Conservation (phyloP, 1,140 invertebrate genomes). For the Euschistus heros region DNA sequence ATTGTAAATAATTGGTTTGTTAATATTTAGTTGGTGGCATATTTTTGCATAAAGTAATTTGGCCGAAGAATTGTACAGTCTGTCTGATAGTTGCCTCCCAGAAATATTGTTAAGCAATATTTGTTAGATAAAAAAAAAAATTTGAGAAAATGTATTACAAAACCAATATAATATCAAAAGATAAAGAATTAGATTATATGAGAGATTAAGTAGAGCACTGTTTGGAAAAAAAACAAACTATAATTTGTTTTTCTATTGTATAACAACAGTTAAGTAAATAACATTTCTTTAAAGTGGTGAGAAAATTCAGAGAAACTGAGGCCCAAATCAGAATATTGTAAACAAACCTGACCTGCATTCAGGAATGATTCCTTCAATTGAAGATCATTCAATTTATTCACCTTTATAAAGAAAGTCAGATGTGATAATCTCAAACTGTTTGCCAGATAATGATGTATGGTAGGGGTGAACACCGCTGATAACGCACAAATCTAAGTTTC, state of each 20-base stretch:
- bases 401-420: background rate
- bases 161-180: conserved; percentile 13
- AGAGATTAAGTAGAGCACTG: conserved; percentile 24
- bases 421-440: conserved; percentile 13
- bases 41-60: background rate
- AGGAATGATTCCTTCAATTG: background rate
- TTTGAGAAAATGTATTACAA: conserved; percentile 11
- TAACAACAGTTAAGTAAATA: conserved; percentile 5
- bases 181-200: conserved; percentile 24
- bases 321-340: conserved; percentile 7
- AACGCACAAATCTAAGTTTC: conserved; percentile 9
- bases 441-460: background rate
- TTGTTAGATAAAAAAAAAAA: conserved; percentile 17
- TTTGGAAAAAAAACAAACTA: conserved; percentile 8
- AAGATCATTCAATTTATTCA: background rate
- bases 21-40: too few species aligned
- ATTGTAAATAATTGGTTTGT: too few species aligned
- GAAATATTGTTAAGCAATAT: conserved; percentile 15
- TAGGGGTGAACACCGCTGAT: conserved; percentile 6
- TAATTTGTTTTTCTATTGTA: conserved; percentile 22
- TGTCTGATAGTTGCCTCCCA: conserved; percentile 23
- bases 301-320: conserved; percentile 4
- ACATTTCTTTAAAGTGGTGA: conserved; percentile 18
- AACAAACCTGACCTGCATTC: background rate
- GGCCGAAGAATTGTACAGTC: conserved; percentile 20